Base-by-base conservation (phyloP, 2,113 vertebrate genomes). In the Rhea americana region DNA sequence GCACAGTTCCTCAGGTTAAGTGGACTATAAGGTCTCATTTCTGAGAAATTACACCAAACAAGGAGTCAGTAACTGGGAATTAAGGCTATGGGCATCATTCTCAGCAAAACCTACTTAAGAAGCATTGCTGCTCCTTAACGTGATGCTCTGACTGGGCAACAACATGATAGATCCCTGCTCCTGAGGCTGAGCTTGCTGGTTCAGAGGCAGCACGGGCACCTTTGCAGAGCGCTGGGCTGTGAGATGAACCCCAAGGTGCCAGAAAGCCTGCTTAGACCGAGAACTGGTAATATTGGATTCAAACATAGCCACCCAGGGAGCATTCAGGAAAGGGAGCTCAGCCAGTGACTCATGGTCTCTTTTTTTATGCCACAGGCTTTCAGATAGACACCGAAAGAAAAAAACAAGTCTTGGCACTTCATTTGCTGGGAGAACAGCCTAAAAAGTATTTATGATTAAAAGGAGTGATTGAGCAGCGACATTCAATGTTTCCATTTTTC, bases 381-480 rank as follows among this genome's bases (percentile, higher is more conserved):
- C 78, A 91, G 85, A 94, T 68, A 83, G 91, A 81, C 73, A 88
- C 59, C 61, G 37, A 84, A 90, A 92, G 19, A 47, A 80, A 68
- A 92, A 68, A 37, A 74, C 58, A 30, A 6, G 12, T 13, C 37
- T 92, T 65, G 73, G 75, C 76, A 71, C 68, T 39, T 90, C 66
- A 15, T 87, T 92, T 95, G 88, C 75, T 82, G 81, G 51, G 28
- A 93, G 73, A 85, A 87, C 73, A 81, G 91, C 73, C 89, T 96
- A 87, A 87, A 87, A 92, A 96, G 66, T 92, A 92, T 94, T 96
- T 94, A 59, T 35, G 37, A 85, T 89, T 94, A 88, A 93, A 91
- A 88, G 82, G 30, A 82, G 15, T 86, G 76, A 94, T 82, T 76
- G 83, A 93, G 62, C 91, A 87, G 85, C 90, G 70, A 74, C 85